Base-by-base conservation (phyloP, 2,797 vertebrate genomes). In the Uromys caudimaculatus region DNA sequence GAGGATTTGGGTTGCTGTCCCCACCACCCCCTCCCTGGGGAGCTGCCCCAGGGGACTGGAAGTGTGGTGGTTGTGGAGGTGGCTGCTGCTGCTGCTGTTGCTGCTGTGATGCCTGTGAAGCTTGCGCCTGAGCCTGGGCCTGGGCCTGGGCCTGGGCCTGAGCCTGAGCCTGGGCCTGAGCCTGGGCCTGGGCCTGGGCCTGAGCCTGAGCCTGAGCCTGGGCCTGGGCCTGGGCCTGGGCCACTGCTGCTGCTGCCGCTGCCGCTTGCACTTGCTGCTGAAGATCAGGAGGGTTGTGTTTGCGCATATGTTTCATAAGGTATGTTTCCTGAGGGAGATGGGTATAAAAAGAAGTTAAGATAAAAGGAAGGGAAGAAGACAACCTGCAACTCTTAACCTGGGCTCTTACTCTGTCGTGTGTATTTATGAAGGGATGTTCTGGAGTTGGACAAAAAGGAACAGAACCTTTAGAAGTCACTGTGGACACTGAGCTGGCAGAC, bases 231-330 rank as follows among this genome's bases (percentile, higher is more conserved):
- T 98, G 98, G 16, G 98, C 98, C 29, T 98, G 98, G 16, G 98
- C 98, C 73, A 98, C 98, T 9, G 99, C 94, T 19, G 98, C 98
- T 1, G 98, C 98, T 2, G 97, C 97, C 0, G 98, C 97, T 0
- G 98, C 97, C 0, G 96, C 97, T 83, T 98, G 98, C 56, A 98
- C 98, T 98, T 98, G 98, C 91, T 98, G 98, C 97, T 98, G 98
- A 12, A 99, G 99, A 97, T 99, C 99, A 93, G 99, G 99, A 98
- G 98, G 98, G 98, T 99, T 99, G 99, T 99, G 99, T 99, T 99
- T 99, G 98, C 99, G 98, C 99, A 99, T 99, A 98, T 99, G 99
- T 99, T 99, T 99, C 99, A 99, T 99, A 98, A 99, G 99, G 98
- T 99, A 99, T 0, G 99, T 99, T 98, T 99, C 99, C 99, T 99